Conservation (phyloP, 1,140 invertebrate species). For the Pseudomyrmex flavicornis region DNA sequence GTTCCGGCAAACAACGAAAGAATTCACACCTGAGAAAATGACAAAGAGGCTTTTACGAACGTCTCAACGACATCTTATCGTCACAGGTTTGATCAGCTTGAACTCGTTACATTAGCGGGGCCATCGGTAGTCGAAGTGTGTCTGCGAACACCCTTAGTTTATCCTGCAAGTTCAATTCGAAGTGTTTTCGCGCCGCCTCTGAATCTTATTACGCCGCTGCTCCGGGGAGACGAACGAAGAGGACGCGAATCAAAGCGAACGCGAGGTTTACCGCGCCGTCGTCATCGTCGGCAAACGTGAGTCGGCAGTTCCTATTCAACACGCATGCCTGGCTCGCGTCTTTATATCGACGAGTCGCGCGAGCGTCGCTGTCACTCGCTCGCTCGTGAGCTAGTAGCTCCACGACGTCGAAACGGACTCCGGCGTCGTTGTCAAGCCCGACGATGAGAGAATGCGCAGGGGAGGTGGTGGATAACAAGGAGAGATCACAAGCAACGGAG, state of each 20-base stretch:
- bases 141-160: no score
- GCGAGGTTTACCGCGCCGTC: no score
- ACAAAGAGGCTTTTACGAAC: background rate
- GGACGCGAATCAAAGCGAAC: background rate
- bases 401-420: background rate
- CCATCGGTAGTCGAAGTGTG: background rate
- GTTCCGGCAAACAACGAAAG: background rate
- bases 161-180: conserved; percentile 8
- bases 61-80: background rate
- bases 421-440: background rate
- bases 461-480: background rate
- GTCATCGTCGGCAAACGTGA: conserved; percentile 4
- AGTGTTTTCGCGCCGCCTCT: background rate
- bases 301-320: conserved; percentile 15
- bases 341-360: conserved; percentile 45
- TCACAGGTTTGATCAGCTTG: conserved; percentile 18
- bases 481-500: background rate
- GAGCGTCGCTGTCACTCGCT: background rate
- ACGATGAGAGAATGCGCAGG: conserved; percentile 49
- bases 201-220: no score
- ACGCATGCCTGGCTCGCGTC: conserved; percentile 45
- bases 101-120: conserved; percentile 3
- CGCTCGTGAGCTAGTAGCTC: conserved; percentile 19
- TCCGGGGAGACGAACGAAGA: conserved; percentile 1
- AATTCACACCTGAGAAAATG: background rate